phyloP scores from a whole-genome alignment of 2,888 invertebrate genomes.

The Tyria jacobaeae region DNA sequence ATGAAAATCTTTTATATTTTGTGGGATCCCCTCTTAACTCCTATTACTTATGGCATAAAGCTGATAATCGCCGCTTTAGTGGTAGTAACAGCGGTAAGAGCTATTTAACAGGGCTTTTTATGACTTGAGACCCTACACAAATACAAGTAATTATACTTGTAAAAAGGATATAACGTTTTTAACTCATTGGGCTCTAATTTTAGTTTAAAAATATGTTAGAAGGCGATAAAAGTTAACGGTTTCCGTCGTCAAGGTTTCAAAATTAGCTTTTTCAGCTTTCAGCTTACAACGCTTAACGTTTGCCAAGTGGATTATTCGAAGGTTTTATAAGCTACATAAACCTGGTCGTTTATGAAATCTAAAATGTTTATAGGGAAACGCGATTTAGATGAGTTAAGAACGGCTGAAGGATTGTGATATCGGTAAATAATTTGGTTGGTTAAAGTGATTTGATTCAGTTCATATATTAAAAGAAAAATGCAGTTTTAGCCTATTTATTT shows the following conservation, averaged over 20 bases:
- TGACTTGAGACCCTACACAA: conserved; percentile 59
- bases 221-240: conserved; percentile 45
- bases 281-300: conserved; percentile 53
- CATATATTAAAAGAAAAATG: too few species aligned
- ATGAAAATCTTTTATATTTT: conserved; percentile 28
- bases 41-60: conserved; percentile 53
- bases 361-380: conserved; percentile 49
- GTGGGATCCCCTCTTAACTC: conserved; percentile 38
- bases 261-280: conserved; percentile 48
- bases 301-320: conserved; percentile 52
- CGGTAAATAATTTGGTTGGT: conserved; percentile 13
- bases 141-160: conserved; percentile 66
- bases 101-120: conserved; percentile 67
- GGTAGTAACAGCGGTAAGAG: conserved; percentile 64
- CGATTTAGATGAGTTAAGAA: conserved; percentile 37
- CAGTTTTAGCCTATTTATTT: too few species aligned
- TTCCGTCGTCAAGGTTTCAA: conserved; percentile 34
- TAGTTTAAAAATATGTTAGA: conserved; percentile 58
- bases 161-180: conserved; percentile 56
- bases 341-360: conserved; percentile 50
- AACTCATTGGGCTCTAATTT: conserved; percentile 39
- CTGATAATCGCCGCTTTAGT: conserved; percentile 68
- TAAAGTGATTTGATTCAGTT: not conserved
- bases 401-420: conserved; percentile 24
- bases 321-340: conserved; percentile 53